Evolutionary conservation across 2,113 vertebrate species (phyloP).

Genomic region (Hepsetus odoe): DNA sequence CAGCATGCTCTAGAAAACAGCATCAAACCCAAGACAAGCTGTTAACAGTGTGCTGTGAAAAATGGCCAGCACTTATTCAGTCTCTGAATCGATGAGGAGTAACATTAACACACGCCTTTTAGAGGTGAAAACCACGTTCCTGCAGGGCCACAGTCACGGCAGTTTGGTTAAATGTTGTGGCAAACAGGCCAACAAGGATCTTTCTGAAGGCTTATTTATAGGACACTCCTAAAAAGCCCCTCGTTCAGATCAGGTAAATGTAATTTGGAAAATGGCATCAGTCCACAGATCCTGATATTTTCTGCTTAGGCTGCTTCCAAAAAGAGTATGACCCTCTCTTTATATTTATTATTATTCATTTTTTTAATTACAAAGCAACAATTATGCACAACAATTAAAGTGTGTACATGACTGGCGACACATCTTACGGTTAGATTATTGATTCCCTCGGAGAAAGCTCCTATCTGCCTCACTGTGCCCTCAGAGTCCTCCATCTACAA

Average conservation of each 20-base stretch:
- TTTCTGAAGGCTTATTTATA: not conserved
- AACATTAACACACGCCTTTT: not conserved
- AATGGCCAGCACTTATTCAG: no score
- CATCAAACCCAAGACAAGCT: slow-evolving; percentile 39
- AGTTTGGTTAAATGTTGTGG: not conserved
- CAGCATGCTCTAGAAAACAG: slow-evolving; percentile 86
- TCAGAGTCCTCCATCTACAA: slow-evolving; percentile 96
- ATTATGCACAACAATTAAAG: no score
- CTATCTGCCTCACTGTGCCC: slow-evolving; percentile 91
- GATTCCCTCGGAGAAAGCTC: slow-evolving; percentile 94
- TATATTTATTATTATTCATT: no score
- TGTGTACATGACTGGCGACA: not conserved
- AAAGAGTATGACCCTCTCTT: not conserved
- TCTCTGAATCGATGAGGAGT: not conserved
- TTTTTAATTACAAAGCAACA: no score
- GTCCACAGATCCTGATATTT: not conserved
- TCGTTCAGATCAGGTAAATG: not conserved
- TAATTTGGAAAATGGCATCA: not conserved
- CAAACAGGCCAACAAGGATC: not conserved
- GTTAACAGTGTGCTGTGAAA: not conserved
- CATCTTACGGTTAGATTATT: slow-evolving; percentile 93
- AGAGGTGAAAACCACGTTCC: no score
- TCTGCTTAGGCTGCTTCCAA: not conserved
- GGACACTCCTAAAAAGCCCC: not conserved
- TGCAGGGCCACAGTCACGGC: not conserved